phyloP scores from a whole-genome alignment of 2,797 vertebrate species.

The Karalla daura region DNA sequence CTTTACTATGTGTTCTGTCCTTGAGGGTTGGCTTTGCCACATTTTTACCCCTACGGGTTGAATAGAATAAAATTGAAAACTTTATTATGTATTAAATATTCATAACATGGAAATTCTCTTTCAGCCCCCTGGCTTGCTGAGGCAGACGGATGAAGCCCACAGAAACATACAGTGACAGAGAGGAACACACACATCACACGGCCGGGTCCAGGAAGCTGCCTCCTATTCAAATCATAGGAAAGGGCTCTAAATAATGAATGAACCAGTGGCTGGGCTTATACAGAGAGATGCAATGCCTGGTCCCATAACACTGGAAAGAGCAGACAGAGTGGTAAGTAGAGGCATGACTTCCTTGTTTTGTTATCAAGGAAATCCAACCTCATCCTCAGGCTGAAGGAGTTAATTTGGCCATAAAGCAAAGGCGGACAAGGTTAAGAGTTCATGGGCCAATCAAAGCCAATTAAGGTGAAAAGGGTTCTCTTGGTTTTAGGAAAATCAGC shows the following conservation, averaged over 20 bases:
- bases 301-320: conserved; percentile 69
- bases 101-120: conserved; percentile 84
- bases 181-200: conserved; percentile 80
- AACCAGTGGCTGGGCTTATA: conserved; percentile 76
- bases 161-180: conserved; percentile 81
- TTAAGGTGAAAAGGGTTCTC: conserved; percentile 59
- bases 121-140: conserved; percentile 76
- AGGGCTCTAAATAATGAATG: conserved; percentile 82
- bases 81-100: conserved; percentile 86
- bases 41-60: conserved; percentile 68
- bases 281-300: conserved; percentile 74
- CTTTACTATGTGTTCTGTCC: conserved; percentile 66
- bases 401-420: conserved; percentile 53
- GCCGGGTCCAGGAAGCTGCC: conserved; percentile 73
- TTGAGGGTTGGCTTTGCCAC: conserved; percentile 74
- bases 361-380: conserved; percentile 42
- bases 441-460: conserved; percentile 62
- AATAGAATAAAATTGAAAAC: conserved; percentile 83
- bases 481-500: conserved; percentile 54
- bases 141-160: conserved; percentile 78
- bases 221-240: conserved; percentile 82
- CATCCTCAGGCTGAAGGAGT: conserved; percentile 45
- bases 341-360: conserved; percentile 62
- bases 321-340: conserved; percentile 67
- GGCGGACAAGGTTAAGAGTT: conserved; percentile 55